Evolutionary conservation across 2,888 invertebrate species (phyloP).

Genomic region (Cheilosia vernalis): DNA sequence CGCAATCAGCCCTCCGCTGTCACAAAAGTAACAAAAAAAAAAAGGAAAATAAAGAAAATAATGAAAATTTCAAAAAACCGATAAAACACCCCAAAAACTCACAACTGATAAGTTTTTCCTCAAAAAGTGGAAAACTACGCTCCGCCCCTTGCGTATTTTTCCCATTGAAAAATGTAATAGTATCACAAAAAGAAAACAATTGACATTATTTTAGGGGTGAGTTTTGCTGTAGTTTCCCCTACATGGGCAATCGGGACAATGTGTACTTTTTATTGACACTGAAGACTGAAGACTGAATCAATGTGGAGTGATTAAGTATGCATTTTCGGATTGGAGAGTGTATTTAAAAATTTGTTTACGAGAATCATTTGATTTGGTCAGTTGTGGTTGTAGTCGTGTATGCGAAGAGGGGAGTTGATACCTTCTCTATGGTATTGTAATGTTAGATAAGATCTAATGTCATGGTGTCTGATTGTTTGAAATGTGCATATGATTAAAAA

Average conservation of each 20-base stretch:
- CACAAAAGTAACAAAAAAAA: slow-evolving; percentile 32
- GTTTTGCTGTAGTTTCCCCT: slow-evolving; percentile 44
- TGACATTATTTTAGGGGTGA: slow-evolving; percentile 62
- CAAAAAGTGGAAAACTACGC: slow-evolving; percentile 82
- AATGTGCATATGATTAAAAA: slow-evolving; percentile 61
- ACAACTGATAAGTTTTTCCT: slow-evolving; percentile 83
- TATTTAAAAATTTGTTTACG: slow-evolving; percentile 32
- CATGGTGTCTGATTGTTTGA: slow-evolving; percentile 54
- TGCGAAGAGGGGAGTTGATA: slow-evolving; percentile 2
- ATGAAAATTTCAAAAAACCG: slow-evolving; percentile 79
- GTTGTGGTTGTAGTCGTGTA: neutral
- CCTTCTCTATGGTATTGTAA: slow-evolving; percentile 9
- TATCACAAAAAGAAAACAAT: slow-evolving; percentile 51
- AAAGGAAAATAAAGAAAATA: slow-evolving; percentile 9
- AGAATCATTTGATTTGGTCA: slow-evolving; percentile 3
- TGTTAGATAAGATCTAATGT: slow-evolving; percentile 51
- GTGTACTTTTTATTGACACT: slow-evolving; percentile 60
- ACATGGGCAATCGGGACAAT: slow-evolving; percentile 44
- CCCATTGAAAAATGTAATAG: slow-evolving; percentile 57
- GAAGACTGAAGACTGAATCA: slow-evolving; percentile 29
- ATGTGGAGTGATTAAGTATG: slow-evolving; percentile 63
- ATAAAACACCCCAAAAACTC: slow-evolving; percentile 83
- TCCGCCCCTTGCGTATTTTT: slow-evolving; percentile 79
- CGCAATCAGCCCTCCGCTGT: slow-evolving; percentile 59
- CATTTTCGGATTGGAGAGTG: slow-evolving; percentile 47